A percentile compares a stretch with the other conserved stretches of the same genome.
Evolutionary conservation across 2,113 vertebrate species (phyloP).

Genomic region (Cryptomyrus ogoouensis): DNA sequence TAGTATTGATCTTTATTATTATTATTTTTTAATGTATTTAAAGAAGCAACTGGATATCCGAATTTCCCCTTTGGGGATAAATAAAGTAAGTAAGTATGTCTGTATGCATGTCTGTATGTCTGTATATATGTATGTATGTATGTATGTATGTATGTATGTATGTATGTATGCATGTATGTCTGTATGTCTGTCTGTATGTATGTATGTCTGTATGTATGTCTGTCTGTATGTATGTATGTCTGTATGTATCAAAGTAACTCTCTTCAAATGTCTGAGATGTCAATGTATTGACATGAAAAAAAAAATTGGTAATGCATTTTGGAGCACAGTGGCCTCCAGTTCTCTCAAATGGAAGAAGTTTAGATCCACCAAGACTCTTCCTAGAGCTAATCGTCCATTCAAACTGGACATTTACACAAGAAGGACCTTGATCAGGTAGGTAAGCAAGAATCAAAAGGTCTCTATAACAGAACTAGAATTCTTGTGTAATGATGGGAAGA

Average conservation of each 20-base stretch:
- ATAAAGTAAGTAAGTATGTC: no score
- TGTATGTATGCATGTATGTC: no score
- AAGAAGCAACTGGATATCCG: no score
- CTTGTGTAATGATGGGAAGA: not conserved
- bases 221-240: no score
- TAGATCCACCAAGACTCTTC: not conserved
- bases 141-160: not conserved
- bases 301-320: not conserved
- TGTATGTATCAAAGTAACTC: not conserved
- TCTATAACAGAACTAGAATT: not conserved
- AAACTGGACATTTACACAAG: not conserved
- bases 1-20: no score
- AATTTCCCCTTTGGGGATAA: no score
- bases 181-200: no score
- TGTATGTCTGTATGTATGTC: no score
- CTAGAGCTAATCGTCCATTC: not conserved
- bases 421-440: not conserved
- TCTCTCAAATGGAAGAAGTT: not conserved
- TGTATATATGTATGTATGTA: no score
- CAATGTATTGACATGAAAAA: not conserved
- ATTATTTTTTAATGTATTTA: no score
- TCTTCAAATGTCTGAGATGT: not conserved
- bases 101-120: no score
- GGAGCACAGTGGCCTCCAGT: not conserved
- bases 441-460: not conserved